A percentile compares a stretch with the other conserved stretches of the same genome.
Evolutionary conservation across 1,140 invertebrate genomes (phyloP).

Genomic region (Pseudomyrmex sp.): DNA sequence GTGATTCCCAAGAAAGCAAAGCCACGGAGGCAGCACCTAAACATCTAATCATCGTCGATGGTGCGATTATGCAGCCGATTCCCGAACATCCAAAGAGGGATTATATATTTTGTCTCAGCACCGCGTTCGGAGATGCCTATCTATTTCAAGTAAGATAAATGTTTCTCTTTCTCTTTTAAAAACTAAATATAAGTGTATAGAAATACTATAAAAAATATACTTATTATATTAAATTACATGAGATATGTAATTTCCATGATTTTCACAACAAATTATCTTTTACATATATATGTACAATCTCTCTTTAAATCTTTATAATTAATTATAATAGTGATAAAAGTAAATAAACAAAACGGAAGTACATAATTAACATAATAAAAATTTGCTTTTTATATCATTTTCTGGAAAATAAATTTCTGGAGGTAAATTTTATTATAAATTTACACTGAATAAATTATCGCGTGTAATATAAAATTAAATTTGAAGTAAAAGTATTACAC

Average conservation of each 20-base stretch:
- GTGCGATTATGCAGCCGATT: conserved; percentile 98
- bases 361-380: not conserved
- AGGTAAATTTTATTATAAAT: not conserved
- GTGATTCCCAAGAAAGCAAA: conserved; percentile 95
- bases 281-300: too few relatives aligned
- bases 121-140: conserved; percentile 98
- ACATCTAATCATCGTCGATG: conserved; percentile 98
- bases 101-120: conserved; percentile 99
- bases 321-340: not conserved
- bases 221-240: too few relatives aligned
- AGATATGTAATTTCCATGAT: too few relatives aligned
- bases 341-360: not conserved
- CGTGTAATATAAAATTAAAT: conserved; percentile 40
- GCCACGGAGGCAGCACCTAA: conserved; percentile 96
- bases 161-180: too few relatives aligned
- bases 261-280: too few relatives aligned
- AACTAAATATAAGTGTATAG: too few relatives aligned
- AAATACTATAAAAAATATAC: not conserved
- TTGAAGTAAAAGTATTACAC: not conserved
- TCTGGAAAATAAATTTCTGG: not conserved
- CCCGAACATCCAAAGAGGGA: conserved; percentile 99
- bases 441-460: not conserved
- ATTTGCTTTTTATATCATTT: not conserved
- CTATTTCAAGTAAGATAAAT: conserved; percentile 94
- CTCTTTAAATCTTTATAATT: not conserved